Evolutionary conservation across 2,113 vertebrate species (phyloP).

Genomic region (Macquaria australasica): DNA sequence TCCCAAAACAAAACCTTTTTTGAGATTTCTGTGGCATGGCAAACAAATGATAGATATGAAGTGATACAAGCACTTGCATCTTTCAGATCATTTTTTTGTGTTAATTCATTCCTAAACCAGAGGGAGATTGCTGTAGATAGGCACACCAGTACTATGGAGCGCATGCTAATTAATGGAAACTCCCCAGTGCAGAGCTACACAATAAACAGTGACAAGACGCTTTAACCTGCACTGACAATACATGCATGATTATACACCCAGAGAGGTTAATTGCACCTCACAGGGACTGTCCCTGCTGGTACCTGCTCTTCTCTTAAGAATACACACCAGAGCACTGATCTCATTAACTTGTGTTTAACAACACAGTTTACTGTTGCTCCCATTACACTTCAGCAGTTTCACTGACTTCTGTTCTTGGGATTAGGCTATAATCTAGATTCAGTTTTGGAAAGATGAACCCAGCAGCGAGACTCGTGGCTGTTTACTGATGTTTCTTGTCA

Average conservation of each 20-base stretch:
- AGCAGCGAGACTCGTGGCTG: background rate
- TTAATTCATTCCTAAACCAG: background rate
- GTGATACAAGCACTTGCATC: background rate
- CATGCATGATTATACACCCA: background rate
- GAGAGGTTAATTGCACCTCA: slow-evolving; percentile 31
- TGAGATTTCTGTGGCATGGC: background rate
- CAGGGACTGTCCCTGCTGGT: background rate
- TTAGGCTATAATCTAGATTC: background rate
- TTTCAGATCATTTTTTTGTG: background rate
- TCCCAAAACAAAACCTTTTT: background rate
- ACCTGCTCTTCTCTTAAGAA: background rate
- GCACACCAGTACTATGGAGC: background rate
- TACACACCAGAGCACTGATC: slow-evolving; percentile 3
- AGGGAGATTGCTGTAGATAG: background rate
- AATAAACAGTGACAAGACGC: background rate
- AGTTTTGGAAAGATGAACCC: background rate
- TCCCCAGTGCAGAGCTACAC: background rate
- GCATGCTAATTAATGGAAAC: background rate
- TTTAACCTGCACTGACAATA: slow-evolving; percentile 16
- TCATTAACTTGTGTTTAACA: slow-evolving; percentile 27
- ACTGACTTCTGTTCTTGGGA: background rate
- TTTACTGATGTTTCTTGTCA: background rate
- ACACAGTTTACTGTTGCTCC: background rate
- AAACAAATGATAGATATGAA: background rate
- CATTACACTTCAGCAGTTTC: background rate